These are phyloP conservation scores for Petrophora chlorosata DNA, from an alignment of 2,888 invertebrate genomes.

Conservation along the genomic window DNA sequence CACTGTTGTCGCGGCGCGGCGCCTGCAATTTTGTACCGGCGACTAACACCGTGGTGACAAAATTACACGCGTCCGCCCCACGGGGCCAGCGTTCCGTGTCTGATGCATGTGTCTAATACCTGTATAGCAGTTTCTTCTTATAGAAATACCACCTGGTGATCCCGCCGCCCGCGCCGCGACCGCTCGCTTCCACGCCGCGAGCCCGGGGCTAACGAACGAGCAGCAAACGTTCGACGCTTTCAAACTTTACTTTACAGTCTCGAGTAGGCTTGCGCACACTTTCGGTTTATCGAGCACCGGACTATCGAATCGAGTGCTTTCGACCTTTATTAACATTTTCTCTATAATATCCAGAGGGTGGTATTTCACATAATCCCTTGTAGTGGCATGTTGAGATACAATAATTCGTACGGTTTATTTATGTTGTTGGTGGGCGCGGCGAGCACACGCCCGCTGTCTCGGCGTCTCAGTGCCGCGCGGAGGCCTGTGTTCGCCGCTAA, in stretches of 20 bases:
- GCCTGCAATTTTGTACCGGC: slow-evolving; percentile 49
- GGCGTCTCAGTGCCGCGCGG: slow-evolving; percentile 9
- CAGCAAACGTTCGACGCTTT: slow-evolving; percentile 55
- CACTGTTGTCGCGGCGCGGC: slow-evolving; percentile 39
- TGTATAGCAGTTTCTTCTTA: slow-evolving; percentile 61
- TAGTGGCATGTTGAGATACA: slow-evolving; percentile 74
- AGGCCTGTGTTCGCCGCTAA: slow-evolving; percentile 33
- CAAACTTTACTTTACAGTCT: slow-evolving; percentile 9
- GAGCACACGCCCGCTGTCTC: slow-evolving; percentile 47
- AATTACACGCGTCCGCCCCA: slow-evolving; percentile 49
- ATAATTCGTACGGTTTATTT: slow-evolving; percentile 49
- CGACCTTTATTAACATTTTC: slow-evolving; percentile 12
- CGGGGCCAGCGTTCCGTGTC: slow-evolving; percentile 47
- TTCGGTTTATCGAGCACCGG: slow-evolving; percentile 17
- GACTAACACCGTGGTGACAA: slow-evolving; percentile 32
- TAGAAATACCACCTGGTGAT: slow-evolving; percentile 75
- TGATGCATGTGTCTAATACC: slow-evolving; percentile 73
- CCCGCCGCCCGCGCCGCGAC: slow-evolving; percentile 38
- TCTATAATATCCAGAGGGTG: slow-evolving; percentile 64
- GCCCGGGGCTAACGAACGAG: slow-evolving; percentile 53
- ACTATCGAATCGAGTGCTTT: slow-evolving; percentile 17
- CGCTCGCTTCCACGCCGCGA: too few relatives aligned
- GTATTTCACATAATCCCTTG: slow-evolving; percentile 73
- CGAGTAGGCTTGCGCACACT: slow-evolving; percentile 24
- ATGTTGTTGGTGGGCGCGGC: slow-evolving; percentile 50